A percentile compares a stretch with the other conserved stretches of the same genome.
phyloP scores from a whole-genome alignment of 1,140 invertebrate genomes.

The Trichonephila clavata region DNA sequence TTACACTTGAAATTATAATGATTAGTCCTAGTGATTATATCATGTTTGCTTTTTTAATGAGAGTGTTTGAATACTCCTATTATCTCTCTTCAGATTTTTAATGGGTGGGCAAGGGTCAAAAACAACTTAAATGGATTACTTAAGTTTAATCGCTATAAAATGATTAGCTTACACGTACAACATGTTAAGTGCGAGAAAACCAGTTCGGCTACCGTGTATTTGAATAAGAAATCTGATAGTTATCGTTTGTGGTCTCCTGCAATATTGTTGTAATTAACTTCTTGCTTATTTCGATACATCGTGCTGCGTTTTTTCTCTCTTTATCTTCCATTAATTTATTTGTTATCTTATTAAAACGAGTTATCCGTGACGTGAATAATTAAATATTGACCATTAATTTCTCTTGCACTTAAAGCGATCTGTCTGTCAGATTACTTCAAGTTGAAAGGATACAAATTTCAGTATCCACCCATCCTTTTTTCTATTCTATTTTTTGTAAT shows the following conservation, averaged over 20 bases:
- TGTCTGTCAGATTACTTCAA: not conserved
- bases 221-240: not conserved
- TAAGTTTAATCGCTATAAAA: no score
- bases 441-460: not conserved
- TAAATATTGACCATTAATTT: not conserved
- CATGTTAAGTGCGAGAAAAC: not conserved
- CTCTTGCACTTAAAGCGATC: not conserved
- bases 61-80: no score
- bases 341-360: not conserved
- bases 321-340: not conserved
- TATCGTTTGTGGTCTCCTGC: not conserved
- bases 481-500: no score
- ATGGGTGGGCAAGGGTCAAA: no score
- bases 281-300: not conserved
- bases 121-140: no score
- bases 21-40: no score
- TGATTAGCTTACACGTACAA: no score
- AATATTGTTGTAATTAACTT: not conserved
- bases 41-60: no score
- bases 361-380: not conserved
- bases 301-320: not conserved
- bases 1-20: no score
- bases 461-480: no score
- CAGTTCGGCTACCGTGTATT: not conserved
- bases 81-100: no score